Conservation (phyloP, 1,140 invertebrate species). For the Cotesia vestalis region DNA sequence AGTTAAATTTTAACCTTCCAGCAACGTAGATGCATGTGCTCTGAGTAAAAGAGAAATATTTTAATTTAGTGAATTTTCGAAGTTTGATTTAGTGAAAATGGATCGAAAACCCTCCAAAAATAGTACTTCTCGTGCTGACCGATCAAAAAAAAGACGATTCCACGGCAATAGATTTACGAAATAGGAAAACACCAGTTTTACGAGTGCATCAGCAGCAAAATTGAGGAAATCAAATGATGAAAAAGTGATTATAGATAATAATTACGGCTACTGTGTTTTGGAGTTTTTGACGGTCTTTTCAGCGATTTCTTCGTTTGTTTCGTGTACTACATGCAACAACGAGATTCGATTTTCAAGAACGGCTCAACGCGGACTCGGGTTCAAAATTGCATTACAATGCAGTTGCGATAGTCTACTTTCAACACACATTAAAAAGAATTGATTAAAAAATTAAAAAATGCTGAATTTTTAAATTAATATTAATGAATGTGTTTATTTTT, state of each 20-base stretch:
- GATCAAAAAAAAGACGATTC: too few species aligned
- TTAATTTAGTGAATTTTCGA: too few species aligned
- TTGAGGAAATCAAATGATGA: slow-evolving; percentile 12
- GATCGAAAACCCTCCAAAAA: too few species aligned
- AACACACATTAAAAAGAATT: too few species aligned
- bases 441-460: background rate
- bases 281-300: slow-evolving; percentile 23
- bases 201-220: slow-evolving; percentile 19
- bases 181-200: slow-evolving; percentile 13
- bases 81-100: too few species aligned
- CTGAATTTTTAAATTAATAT: background rate
- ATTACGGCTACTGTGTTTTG: slow-evolving; percentile 18
- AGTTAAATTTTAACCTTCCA: too few species aligned
- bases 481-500: slow-evolving; percentile 10
- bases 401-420: background rate
- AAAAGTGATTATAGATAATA: slow-evolving; percentile 17
- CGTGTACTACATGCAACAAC: slow-evolving; percentile 2
- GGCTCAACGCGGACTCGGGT: slow-evolving; percentile 33
- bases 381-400: slow-evolving; percentile 40
- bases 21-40: too few species aligned
- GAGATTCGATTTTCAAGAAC: background rate
- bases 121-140: too few species aligned
- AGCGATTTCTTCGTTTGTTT: background rate
- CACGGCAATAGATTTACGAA: slow-evolving; percentile 8
- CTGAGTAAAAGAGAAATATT: too few species aligned